Base-by-base conservation (phyloP, 2,113 vertebrate genomes). In the Chloroceryle aenea region DNA sequence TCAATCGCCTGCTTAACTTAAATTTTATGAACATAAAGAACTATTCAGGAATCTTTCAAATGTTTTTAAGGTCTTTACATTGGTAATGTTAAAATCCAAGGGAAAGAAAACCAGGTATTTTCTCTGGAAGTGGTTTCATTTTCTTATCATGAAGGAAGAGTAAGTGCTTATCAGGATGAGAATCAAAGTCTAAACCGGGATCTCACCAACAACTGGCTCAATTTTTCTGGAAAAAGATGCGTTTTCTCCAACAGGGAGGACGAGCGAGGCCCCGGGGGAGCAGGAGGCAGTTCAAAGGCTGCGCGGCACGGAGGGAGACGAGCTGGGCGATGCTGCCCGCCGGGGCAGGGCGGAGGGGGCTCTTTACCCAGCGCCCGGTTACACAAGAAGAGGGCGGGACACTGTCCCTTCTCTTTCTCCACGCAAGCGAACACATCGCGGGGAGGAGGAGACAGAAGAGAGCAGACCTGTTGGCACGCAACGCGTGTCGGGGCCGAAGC, bases 21-120 rank as follows among this genome's bases (percentile, higher is more conserved):
- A 66, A 77, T 13, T 43, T 42, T 3, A 6, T 23, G 14, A 50
- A 40, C 14, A 4, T 0, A 50, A 50, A 50, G 9, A 63, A 38
- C 16, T 42, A 47, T 0, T 30, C 0, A 21, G 14, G 4, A 48
- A 58, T 4, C 8, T 17, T 50, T 19, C 42, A 20, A 18, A 6
- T 8, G 8, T 50, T 45, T 80, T 25, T 50, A 50, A 50, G 23
- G 48, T 50, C 48, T 50, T 50, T 7, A 13, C 48, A 50, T 50
- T 14, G 48, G 48, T 50, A 50, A 50, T 11, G 12, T 50, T 45
- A 9, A 10, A 64, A 10, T 2, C 15, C 52, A 50, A 19, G 2
- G 22, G 48, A 23, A 50, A 40, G 7, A 11, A 66, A 81, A 74
- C 4, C 4, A 27, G 21, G 25, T 47, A 0, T 32, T 26, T n/a